phyloP scores from a whole-genome alignment of 2,888 invertebrate species.

The Oxyteleia sp. region DNA sequence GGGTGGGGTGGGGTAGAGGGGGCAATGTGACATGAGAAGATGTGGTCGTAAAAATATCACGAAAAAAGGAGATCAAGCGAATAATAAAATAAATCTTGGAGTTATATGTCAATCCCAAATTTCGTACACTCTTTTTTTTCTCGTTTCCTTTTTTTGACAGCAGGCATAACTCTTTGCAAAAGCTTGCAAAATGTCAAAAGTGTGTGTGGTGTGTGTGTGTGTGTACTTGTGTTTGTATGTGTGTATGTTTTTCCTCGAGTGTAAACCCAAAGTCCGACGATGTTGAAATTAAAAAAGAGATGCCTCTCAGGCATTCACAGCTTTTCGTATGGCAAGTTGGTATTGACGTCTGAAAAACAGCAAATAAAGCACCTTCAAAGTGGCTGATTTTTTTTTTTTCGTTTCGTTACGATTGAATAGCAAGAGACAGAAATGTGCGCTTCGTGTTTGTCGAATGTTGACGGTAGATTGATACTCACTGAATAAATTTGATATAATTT shows the following conservation, averaged over 20 bases:
- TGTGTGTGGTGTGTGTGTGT: constrained; percentile 29
- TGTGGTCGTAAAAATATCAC: too few relatives aligned
- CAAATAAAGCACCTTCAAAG: constrained; percentile 86
- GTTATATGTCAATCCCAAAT: too few relatives aligned
- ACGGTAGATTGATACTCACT: constrained; percentile 16
- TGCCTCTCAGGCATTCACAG: constrained; percentile 91
- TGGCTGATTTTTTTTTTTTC: constrained; percentile 64
- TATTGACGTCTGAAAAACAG: constrained; percentile 93
- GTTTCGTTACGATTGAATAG: constrained; percentile 53
- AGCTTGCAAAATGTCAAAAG: too few relatives aligned
- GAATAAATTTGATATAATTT: too few relatives aligned
- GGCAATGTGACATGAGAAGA: too few relatives aligned
- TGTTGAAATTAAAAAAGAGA: constrained; percentile 88
- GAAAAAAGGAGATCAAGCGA: too few relatives aligned
- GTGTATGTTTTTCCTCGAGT: constrained; percentile 69
- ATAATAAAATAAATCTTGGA: too few relatives aligned
- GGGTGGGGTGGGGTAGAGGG: too few relatives aligned
- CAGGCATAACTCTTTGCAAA: too few relatives aligned
- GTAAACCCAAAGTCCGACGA: constrained; percentile 82
- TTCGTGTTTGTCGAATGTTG: constrained; percentile 30
- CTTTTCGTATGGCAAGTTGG: constrained; percentile 97
- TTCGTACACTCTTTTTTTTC: too few relatives aligned
- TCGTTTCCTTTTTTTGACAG: too few relatives aligned
- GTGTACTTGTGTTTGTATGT: too few relatives aligned
- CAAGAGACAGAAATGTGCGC: constrained; percentile 31